Conservation (phyloP, 2,113 vertebrate species). For the Mandrillus leucophaeus region DNA sequence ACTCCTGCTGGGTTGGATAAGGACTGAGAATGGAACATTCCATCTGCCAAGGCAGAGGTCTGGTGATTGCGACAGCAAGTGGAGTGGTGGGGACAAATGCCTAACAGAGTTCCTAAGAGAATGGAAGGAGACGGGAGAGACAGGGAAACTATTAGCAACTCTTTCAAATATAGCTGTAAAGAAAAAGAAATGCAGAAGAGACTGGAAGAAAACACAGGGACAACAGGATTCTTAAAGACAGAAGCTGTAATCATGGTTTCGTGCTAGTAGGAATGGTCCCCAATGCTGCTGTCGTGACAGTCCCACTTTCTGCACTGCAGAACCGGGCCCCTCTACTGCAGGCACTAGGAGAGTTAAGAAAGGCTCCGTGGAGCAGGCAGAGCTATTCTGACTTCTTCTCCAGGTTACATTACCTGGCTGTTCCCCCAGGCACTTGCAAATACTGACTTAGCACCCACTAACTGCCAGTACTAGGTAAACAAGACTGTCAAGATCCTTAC, state of each 20-base stretch:
- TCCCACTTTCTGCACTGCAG: background rate
- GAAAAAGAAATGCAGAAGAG: background rate
- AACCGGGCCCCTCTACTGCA: background rate
- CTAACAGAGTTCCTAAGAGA: background rate
- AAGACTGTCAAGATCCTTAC: background rate
- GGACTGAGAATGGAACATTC: background rate
- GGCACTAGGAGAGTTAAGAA: background rate
- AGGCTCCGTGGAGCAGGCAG: background rate
- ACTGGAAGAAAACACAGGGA: background rate
- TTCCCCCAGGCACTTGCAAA: background rate
- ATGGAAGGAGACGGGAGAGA: background rate
- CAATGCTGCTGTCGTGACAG: background rate
- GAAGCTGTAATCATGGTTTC: too few relatives aligned
- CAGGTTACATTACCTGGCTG: background rate
- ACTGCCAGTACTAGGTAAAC: background rate
- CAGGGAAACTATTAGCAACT: background rate
- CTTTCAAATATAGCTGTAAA: background rate
- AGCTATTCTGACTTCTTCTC: background rate
- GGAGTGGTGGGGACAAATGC: background rate
- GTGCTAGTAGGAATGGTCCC: background rate
- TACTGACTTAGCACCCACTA: background rate
- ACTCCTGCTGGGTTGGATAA: background rate
- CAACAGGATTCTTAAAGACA: background rate
- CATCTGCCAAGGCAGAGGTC: background rate
- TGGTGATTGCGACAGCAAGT: background rate